Evolutionary conservation across 1,140 invertebrate species (phyloP), one percentile per base, ranked within the genome.

Genomic region (Neelides sp.): DNA sequence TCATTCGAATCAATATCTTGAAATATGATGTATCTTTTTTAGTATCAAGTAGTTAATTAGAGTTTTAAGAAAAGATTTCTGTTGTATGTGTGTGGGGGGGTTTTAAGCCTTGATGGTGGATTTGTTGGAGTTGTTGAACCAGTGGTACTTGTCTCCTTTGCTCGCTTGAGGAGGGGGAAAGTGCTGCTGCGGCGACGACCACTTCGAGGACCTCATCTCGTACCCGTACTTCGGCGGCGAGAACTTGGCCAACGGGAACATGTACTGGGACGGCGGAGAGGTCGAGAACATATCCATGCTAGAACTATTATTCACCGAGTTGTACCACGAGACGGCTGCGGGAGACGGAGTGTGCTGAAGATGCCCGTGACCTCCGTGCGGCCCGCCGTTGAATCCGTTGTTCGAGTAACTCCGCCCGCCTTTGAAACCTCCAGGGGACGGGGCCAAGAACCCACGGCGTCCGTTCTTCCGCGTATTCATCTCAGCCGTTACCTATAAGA

Each of bases 131-230:
- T 55, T 55, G 30, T 30, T 30, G 27, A 55, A 55, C 53, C 53
- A 55, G 27, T 55, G 53, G 23, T 55, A 55, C 28, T 55, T 55
- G 35, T 55, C 53, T 26, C 53, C 48, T 27, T 50, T 50, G n/a
- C 41, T 30, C n/a, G 41, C 24, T 10, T 47, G 47, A 36, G 50
- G 36, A 3, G 30, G 23, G 12, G 52, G 47, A 5, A 43, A 28
- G 35, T 50, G 41, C n/a, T 32, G 53, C 8, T 41, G 23, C n/a
- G 41, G 32, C 19, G 48, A 8, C 40, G 23, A 37, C 53, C 53
- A 55, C 43, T 55, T 55, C 34, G 41, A 41, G 12, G 53, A 42
- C n/a, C n/a, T n/a, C 46, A 23, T 54, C 23, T 47, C 52, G 35
- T 44, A 54, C 5, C 48, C 48, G 35, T 55, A 55, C 28, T 55